Evolutionary conservation across 37 sponge, comb jelly and placozoan genomes (phyloP), one percentile per base, ranked within the genome.

Genomic region (Theonella swinhoei): DNA sequence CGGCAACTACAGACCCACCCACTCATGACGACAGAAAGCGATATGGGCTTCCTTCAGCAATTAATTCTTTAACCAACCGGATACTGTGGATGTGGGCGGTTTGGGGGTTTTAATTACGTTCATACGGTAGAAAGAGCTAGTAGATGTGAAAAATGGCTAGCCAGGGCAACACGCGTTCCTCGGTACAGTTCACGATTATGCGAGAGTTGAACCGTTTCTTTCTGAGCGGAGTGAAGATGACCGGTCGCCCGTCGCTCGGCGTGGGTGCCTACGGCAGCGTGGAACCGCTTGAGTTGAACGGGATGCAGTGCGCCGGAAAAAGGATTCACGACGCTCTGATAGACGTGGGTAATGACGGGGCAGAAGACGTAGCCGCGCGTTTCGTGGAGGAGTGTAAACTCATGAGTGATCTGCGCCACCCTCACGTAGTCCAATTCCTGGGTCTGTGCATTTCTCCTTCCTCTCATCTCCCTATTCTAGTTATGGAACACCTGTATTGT

Each of bases 361-460:
- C 24, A 32, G 60, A 54, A 24, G 37, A 58, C 36, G 33, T 68
- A 33, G 14, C 69, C 9, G 32, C 1, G 3, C 39, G 38, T 29
- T 76, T 76, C 61, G 59, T 76, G 4, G 62, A 59, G 0, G 77
- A 76, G 42, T 76, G 74, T 23, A 36, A 82, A 59, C 61, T 70
- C 19, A 70, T 82, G 74, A 71, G 83, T 35, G 72, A 29, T 29
- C 71, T 82, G 1, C 83, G 83, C 4, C 75, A 82, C 47, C 83
- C 83, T 0, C 76, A 82, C 39, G 62, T 82, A 28, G 83, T 82
- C 19, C 68, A 82, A 76, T 82, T 82, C 34, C 42, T 82, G 23
- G 72, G 64, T 22, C 29, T 73, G 22, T 32, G 59, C 2, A 22
- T 76, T 59, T 59, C 42, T 25, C 35, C 31, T 2, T 39, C 33